phyloP scores from a whole-genome alignment of 2,797 vertebrate genomes.

The Pangasius macronema region DNA sequence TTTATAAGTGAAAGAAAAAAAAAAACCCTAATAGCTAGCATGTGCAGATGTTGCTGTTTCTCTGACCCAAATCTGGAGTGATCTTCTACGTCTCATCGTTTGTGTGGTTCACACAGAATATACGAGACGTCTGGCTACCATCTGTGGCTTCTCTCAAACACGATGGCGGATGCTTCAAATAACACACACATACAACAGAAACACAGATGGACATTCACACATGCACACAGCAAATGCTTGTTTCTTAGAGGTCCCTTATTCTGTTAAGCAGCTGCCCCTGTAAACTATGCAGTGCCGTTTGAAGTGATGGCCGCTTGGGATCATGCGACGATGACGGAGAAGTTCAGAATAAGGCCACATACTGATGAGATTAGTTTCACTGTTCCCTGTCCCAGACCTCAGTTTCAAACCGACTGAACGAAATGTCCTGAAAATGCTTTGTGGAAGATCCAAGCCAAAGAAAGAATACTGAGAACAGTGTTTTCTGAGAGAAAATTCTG shows the following conservation, averaged over 20 bases:
- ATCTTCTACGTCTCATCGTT: constrained; percentile 48
- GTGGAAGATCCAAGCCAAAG: constrained; percentile 16
- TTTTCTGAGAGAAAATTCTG: background rate
- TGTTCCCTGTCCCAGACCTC: constrained; percentile 23
- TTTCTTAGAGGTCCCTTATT: constrained; percentile 49
- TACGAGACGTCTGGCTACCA: constrained; percentile 53
- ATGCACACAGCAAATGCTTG: constrained; percentile 48
- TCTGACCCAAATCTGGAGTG: constrained; percentile 39
- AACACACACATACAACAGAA: constrained; percentile 28
- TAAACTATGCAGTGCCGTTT: constrained; percentile 38
- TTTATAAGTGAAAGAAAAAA: background rate
- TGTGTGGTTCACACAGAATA: constrained; percentile 58
- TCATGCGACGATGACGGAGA: constrained; percentile 36
- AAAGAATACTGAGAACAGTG: constrained; percentile 7
- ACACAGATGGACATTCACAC: constrained; percentile 47
- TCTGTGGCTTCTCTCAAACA: constrained; percentile 45
- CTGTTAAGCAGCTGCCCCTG: constrained; percentile 38
- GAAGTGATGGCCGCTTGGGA: constrained; percentile 48
- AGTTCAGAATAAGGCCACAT: constrained; percentile 41
- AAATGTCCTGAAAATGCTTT: constrained; percentile 5
- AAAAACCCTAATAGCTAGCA: background rate
- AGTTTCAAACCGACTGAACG: constrained; percentile 10
- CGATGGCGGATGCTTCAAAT: constrained; percentile 55
- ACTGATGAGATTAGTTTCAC: constrained; percentile 42
- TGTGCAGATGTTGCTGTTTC: constrained; percentile 26